Conservation (phyloP, 2,797 vertebrate genomes). For the Otolemur crassicaudatus region DNA sequence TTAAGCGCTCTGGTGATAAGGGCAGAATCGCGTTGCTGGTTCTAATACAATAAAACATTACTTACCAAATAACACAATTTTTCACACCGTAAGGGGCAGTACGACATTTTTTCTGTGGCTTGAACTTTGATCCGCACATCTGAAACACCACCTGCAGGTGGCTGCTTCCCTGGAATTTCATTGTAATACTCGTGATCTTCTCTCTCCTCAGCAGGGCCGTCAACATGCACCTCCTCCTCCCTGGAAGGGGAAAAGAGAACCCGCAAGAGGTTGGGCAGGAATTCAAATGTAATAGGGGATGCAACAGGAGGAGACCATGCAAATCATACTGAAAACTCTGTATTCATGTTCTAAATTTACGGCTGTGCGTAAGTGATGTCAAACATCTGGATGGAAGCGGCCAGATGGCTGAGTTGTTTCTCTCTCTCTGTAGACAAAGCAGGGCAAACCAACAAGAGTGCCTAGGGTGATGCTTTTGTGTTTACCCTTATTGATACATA, state of each 20-base stretch:
- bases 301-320: not conserved
- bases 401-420: constrained; percentile 55
- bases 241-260: constrained; percentile 80
- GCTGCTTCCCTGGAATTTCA: constrained; percentile 90
- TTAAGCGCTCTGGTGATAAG: not conserved
- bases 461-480: not conserved
- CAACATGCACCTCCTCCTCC: constrained; percentile 83
- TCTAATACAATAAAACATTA: constrained; percentile 54
- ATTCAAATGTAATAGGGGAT: constrained; percentile 35
- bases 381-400: constrained; percentile 28
- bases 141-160: constrained; percentile 88
- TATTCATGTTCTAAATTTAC: constrained; percentile 6
- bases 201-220: constrained; percentile 82
- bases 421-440: constrained; percentile 2
- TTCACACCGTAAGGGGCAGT: constrained; percentile 81
- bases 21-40: not conserved
- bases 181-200: constrained; percentile 93
- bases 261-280: not conserved
- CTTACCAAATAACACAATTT: constrained; percentile 87
- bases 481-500: not conserved
- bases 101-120: constrained; percentile 79
- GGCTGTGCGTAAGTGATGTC: constrained; percentile 10
- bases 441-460: not conserved
- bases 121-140: constrained; percentile 85
- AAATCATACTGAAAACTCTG: not conserved